Evolutionary conservation across 2,888 invertebrate species (phyloP).

Genomic region (Sabatieria punctata): DNA sequence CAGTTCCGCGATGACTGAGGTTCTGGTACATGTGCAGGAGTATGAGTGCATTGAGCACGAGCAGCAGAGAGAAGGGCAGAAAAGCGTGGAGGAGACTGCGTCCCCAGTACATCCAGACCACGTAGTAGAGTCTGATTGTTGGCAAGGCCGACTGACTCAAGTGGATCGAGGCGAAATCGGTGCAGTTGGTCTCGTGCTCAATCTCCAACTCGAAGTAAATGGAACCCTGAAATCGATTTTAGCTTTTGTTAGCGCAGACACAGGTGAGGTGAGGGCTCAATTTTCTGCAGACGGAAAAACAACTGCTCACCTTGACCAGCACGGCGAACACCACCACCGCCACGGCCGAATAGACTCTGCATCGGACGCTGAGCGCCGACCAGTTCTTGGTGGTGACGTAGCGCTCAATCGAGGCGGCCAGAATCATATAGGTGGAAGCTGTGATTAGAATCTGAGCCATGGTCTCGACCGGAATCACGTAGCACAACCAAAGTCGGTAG

Average conservation of each 20-base stretch:
- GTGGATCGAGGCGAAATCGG: no score
- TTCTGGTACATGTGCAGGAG: no score
- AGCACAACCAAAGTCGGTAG: slow-evolving; percentile 17
- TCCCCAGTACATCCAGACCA: slow-evolving; percentile 20
- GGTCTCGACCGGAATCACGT: slow-evolving; percentile 16
- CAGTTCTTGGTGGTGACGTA: slow-evolving; percentile 17
- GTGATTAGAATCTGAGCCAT: slow-evolving; percentile 18
- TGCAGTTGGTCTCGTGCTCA: slow-evolving; percentile 12
- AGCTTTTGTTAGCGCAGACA: no score
- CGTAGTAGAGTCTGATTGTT: no score
- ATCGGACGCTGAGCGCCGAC: background rate
- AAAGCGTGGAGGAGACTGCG: slow-evolving; percentile 18
- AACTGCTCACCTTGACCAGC: background rate
- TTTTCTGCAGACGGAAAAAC: no score
- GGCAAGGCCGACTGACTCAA: no score
- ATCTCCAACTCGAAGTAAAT: slow-evolving; percentile 14
- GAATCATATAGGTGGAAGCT: slow-evolving; percentile 17
- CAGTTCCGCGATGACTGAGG: no score
- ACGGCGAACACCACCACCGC: background rate
- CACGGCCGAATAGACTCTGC: background rate
- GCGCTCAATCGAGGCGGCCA: slow-evolving; percentile 20
- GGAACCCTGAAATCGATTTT: slow-evolving; percentile 3
- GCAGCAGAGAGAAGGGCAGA: slow-evolving; percentile 16
- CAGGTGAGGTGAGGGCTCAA: no score
- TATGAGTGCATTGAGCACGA: slow-evolving; percentile 15